Percentiles rank a stretch among this genome's conserved stretches.
Evolutionary conservation across 2,888 invertebrate species (phyloP).

Genomic region (Emesis furor): DNA sequence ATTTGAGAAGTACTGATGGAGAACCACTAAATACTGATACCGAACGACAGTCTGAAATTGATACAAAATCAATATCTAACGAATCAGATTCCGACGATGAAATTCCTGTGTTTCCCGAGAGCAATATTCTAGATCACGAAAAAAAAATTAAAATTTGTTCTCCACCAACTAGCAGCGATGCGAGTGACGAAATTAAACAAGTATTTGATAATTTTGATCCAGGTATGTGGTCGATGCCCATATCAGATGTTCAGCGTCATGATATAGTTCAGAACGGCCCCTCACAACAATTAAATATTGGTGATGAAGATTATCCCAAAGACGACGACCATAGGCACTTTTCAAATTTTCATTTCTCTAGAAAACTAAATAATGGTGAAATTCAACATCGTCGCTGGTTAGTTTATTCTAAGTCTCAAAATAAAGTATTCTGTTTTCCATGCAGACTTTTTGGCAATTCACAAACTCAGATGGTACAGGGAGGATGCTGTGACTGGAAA

Average conservation of each 20-base stretch:
- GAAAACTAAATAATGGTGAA: conserved; percentile 36
- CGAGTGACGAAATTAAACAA: conserved; percentile 16
- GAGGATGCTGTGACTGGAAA: conserved; percentile 38
- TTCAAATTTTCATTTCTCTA: conserved; percentile 44
- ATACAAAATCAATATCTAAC: conserved; percentile 45
- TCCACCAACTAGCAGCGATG: conserved; percentile 44
- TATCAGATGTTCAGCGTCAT: conserved; percentile 49
- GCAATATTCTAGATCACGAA: conserved; percentile 38
- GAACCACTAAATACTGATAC: conserved; percentile 17
- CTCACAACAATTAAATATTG: conserved; percentile 36
- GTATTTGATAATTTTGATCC: conserved; percentile 37
- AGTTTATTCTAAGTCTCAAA: conserved; percentile 48
- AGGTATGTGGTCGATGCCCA: conserved; percentile 53
- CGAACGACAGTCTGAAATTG: conserved; percentile 36
- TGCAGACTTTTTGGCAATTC: conserved; percentile 32
- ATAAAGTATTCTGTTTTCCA: conserved; percentile 44
- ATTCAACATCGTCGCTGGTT: conserved; percentile 48
- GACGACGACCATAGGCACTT: conserved; percentile 32
- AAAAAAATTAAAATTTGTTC: conserved; percentile 49
- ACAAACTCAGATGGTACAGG: conserved; percentile 37
- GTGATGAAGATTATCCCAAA: conserved; percentile 31
- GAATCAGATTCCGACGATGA: conserved; percentile 50
- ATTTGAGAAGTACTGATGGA: neutral
- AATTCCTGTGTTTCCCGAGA: conserved; percentile 46
- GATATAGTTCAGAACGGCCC: conserved; percentile 51